Evolutionary conservation across 2,113 vertebrate genomes (phyloP).

Genomic region (Pongo pygmaeus): DNA sequence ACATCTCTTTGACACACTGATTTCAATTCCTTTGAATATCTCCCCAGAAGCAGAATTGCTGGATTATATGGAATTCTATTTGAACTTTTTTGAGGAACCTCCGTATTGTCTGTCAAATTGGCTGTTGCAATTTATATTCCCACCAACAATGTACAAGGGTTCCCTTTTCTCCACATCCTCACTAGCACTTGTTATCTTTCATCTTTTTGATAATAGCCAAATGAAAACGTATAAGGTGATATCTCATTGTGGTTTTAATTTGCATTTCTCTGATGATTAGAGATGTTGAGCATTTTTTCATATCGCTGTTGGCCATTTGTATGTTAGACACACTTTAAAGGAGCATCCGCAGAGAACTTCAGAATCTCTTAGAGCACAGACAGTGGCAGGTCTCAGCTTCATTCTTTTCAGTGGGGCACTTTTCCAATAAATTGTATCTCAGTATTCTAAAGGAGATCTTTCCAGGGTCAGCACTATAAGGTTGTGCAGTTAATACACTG

Average conservation of each 20-base stretch:
- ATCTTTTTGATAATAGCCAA: background rate
- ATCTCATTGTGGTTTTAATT: background rate
- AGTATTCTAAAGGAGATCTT: background rate
- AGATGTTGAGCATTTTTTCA: background rate
- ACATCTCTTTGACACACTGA: background rate
- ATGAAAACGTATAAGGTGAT: background rate
- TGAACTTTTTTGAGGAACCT: background rate
- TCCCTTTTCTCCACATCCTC: background rate
- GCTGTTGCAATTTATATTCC: background rate
- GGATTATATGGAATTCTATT: background rate
- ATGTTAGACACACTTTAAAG: slow-evolving; percentile 17
- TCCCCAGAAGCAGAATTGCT: background rate
- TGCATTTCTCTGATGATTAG: background rate
- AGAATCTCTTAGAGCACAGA: background rate
- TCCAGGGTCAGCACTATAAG: background rate
- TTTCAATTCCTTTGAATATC: background rate
- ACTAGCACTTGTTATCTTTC: background rate
- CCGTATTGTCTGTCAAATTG: background rate
- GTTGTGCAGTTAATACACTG: background rate
- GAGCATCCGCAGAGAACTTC: background rate
- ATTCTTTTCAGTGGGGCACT: background rate
- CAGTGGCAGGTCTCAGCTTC: background rate
- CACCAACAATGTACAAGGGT: background rate
- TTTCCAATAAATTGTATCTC: background rate
- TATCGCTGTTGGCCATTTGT: background rate